Percentiles rank a stretch among this genome's conserved stretches.
These are phyloP conservation scores for Acrocephalus kingi DNA, from an alignment of 2,113 vertebrate species.

Conservation along the genomic window DNA sequence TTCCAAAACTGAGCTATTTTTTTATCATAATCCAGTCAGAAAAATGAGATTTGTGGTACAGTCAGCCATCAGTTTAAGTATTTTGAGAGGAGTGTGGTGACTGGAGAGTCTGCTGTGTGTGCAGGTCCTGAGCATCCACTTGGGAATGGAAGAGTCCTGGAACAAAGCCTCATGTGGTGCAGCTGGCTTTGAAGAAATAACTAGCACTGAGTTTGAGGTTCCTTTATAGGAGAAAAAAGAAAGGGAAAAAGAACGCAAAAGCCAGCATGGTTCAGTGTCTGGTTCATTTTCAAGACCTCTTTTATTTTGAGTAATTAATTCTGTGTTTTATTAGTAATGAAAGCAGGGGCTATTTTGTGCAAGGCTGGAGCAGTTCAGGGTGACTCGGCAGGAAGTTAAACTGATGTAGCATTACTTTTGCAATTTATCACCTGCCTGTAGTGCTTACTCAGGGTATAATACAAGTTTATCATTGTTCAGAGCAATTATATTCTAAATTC, in stretches of 20 bases:
- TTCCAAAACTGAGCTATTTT: neutral
- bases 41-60: neutral
- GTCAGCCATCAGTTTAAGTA: neutral
- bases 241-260: neutral
- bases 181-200: neutral
- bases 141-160: neutral
- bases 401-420: conserved; percentile 47
- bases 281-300: conserved; percentile 48
- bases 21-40: neutral
- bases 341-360: conserved; percentile 46
- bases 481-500: conserved; percentile 43
- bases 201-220: neutral
- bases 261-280: neutral
- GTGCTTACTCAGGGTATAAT: conserved; percentile 58
- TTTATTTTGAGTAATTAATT: conserved; percentile 71
- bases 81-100: neutral
- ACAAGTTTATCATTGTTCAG: conserved; percentile 58
- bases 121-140: neutral
- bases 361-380: conserved; percentile 43
- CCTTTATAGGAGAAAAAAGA: neutral
- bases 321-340: conserved; percentile 61
- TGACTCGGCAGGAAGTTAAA: conserved; percentile 66
- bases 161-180: neutral
- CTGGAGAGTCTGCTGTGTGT: neutral
- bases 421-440: conserved; percentile 71